phyloP scores from a whole-genome alignment of 2,113 vertebrate species.

The Mixornis gularis region DNA sequence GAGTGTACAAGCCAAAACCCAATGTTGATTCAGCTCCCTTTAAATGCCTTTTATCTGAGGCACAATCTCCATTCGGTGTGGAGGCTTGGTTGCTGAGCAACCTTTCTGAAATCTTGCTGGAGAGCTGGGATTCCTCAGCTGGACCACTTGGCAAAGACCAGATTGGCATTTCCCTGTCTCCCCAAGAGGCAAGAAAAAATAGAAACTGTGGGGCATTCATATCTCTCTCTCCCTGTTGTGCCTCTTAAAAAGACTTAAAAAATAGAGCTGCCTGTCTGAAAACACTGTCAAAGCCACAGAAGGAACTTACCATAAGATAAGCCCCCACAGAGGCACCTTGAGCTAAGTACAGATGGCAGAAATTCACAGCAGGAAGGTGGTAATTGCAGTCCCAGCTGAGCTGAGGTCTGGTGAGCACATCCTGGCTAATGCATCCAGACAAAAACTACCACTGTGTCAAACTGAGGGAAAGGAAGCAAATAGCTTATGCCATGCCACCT shows the following conservation, averaged over 20 bases:
- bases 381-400: not conserved
- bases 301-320: not conserved
- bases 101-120: not conserved
- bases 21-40: not conserved
- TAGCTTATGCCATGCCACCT: rapidly evolving
- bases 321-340: not conserved
- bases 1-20: not conserved
- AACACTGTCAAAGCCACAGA: not conserved
- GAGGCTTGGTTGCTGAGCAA: not conserved
- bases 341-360: not conserved
- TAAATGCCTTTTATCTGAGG: not conserved
- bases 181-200: not conserved
- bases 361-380: not conserved
- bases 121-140: not conserved
- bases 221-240: not conserved
- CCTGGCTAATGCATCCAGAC: not conserved
- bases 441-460: not conserved
- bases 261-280: not conserved
- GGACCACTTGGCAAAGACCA: not conserved
- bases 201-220: not conserved
- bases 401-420: not conserved
- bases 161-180: not conserved
- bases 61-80: not conserved
- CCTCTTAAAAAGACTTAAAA: not conserved
- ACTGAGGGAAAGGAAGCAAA: not conserved